These are phyloP conservation scores for Troilus luridus DNA, from an alignment of 2,888 invertebrate genomes.

Conservation along the genomic window DNA sequence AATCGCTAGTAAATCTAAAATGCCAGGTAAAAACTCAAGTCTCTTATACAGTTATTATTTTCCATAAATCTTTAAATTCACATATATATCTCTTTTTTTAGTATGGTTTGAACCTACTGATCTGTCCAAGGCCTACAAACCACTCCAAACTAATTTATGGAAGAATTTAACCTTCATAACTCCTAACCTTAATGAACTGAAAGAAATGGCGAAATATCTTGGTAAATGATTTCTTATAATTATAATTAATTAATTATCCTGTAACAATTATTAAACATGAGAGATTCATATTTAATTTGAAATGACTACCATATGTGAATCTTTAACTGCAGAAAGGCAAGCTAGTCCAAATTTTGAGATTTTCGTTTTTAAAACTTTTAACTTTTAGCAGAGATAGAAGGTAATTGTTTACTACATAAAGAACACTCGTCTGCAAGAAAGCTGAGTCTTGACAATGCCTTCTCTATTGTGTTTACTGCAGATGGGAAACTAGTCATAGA, in stretches of 20 bases:
- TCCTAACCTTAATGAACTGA: slow-evolving; percentile 86
- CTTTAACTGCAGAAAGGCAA: no score
- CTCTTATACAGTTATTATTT: neutral
- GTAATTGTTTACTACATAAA: no score
- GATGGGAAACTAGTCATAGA: no score
- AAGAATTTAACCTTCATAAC: slow-evolving; percentile 76
- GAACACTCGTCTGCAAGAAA: no score
- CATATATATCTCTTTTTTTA: slow-evolving; percentile 67
- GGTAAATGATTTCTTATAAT: slow-evolving; percentile 46
- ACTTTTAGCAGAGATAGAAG: no score
- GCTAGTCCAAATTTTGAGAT: no score
- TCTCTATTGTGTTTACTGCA: no score
- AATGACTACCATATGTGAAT: no score
- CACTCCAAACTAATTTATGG: slow-evolving; percentile 73
- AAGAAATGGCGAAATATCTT: slow-evolving; percentile 73
- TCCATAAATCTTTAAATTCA: neutral
- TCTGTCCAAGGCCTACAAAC: slow-evolving; percentile 80
- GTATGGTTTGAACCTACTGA: slow-evolving; percentile 95
- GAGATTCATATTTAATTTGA: no score
- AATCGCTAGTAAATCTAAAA: slow-evolving; percentile 74
- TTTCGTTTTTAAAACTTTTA: no score
- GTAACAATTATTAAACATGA: no score
- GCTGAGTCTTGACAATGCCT: no score
- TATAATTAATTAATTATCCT: neutral
- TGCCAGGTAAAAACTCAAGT: slow-evolving; percentile 76